Evolutionary conservation across 2,113 vertebrate genomes (phyloP), one percentile per base, ranked within the genome.

Genomic region (Xenus cinereus): DNA sequence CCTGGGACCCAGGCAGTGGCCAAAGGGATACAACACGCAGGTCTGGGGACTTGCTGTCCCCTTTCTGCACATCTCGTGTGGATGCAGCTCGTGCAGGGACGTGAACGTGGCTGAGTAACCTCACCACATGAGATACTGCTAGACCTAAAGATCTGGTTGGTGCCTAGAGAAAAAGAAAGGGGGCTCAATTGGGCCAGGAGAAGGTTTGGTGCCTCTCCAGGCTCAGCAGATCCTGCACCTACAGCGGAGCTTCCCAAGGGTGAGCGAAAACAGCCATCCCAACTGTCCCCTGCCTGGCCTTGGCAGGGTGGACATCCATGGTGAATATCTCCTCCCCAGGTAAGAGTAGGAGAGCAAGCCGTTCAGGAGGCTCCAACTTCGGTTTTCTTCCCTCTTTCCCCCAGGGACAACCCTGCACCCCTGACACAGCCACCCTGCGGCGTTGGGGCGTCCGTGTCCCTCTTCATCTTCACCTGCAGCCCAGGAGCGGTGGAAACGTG

Each of bases 361-460:
- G 10, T 37, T 35, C n/a, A 76, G 43, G 67, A 64, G 12, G n/a
- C 6, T 66, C 69, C 28, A 72, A 15, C 13, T 35, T 45, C 32
- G 26, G 17, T 21, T 77, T 81, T 32, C 39, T 22, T 59, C 23
- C n/a, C 35, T 63, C 16, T 62, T 41, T 7, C 12, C 19, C 18
- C 12, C 11, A 54, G 7, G 11, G 46, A 45, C 35, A 53, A 28
- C 10, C 51, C 69, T 56, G 33, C 23, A n/a, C 18, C 14, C 11
- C 37, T 8, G 12, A 11, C 16, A 30, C 35, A 59, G 21, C 11
- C 23, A 63, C 26, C 43, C 50, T 51, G 56, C 24, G 45, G n/a
- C 0, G 3, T 60, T 7, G 41, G 35, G 12, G 13, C 6, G 0
- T 13, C 48, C 22, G 8, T 9, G 33, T 75, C 37, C 26, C 37